These are phyloP conservation scores for Penaeus monodon DNA, from an alignment of 2,888 invertebrate species.

Conservation along the genomic window DNA sequence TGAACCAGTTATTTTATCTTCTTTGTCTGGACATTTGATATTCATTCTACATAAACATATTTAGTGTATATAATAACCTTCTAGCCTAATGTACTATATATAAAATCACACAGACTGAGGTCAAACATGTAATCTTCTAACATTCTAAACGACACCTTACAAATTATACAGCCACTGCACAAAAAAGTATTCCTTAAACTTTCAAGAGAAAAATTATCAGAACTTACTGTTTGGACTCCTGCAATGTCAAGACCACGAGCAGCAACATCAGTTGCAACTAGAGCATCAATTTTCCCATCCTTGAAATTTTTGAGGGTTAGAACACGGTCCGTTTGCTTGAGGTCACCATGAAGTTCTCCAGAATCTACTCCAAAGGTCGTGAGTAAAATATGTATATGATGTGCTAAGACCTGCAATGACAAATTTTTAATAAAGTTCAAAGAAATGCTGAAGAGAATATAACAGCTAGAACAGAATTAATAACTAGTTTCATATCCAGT, in stretches of 20 bases:
- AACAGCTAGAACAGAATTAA: no score
- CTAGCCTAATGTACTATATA: neutral
- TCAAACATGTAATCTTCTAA: no score
- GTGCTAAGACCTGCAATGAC: constrained; percentile 76
- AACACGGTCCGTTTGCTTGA: constrained; percentile 94
- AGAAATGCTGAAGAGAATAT: no score
- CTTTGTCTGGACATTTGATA: no score
- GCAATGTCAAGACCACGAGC: constrained; percentile 95
- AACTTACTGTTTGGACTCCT: constrained; percentile 89
- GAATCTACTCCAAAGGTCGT: constrained; percentile 89
- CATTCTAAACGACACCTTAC: no score
- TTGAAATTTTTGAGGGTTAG: constrained; percentile 91
- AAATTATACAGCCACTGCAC: no score
- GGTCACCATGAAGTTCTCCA: constrained; percentile 93
- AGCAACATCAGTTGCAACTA: constrained; percentile 95
- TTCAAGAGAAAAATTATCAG: neutral
- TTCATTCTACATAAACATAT: constrained; percentile 1
- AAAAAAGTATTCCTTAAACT: no score
- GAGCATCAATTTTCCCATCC: constrained; percentile 77
- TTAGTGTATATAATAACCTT: neutral
- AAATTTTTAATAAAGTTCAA: neutral
- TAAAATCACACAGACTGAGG: no score
- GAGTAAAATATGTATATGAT: constrained; percentile 90
- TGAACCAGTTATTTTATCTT: no score
- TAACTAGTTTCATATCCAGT: no score